Base-by-base conservation (phyloP, 2,888 invertebrate species). In the Lasioglossum malachurum region DNA sequence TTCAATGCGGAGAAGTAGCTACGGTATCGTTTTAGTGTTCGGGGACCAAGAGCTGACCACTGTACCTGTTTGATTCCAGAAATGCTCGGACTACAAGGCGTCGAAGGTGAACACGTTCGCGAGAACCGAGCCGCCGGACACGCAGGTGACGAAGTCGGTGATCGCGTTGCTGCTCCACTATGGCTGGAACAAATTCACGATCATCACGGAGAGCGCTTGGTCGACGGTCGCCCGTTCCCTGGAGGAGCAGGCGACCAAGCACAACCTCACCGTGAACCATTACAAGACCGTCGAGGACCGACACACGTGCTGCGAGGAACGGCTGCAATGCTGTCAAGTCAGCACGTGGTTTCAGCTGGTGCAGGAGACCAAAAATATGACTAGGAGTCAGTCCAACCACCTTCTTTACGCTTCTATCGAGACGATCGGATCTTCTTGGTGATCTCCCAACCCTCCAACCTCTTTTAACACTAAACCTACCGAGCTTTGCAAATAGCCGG, bases 81-180 rank as follows among this genome's bases (percentile, higher is more conserved):
- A 98, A 98, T 99, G 99, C 96, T 97, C 98, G 38, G 99, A 99
- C 95, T 97, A 98, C 94, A 97, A 97, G 95, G 98, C 98, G 31
- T 98, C 99, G 64, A 96, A 96, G 88, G 97, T 98, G 94, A 97
- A 98, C 87, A 99, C 99, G 86, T 99, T 99, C 95, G 98, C 98
- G 67, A 96, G 99, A 94, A 98, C 99, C 57, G 98, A 98, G 95
- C 99, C 99, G 44, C 98, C 99, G 67, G 98, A 99, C 93, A 98
- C 98, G 69, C 99, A 99, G 97, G 98, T 99, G 88, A 98, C 98
- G 84, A 99, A 99, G 96, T 99, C 99, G 74, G 97, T 99, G 92
- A 97, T 99, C 95, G 97, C 99, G 0, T 96, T 99, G 84, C 96
- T 99, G 93, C 96, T 97, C 82, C 98, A 99, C 96, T 99, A 98